Base-by-base conservation (phyloP, 64 coral and sea anemone genomes). In the Pachyseris speciosa region DNA sequence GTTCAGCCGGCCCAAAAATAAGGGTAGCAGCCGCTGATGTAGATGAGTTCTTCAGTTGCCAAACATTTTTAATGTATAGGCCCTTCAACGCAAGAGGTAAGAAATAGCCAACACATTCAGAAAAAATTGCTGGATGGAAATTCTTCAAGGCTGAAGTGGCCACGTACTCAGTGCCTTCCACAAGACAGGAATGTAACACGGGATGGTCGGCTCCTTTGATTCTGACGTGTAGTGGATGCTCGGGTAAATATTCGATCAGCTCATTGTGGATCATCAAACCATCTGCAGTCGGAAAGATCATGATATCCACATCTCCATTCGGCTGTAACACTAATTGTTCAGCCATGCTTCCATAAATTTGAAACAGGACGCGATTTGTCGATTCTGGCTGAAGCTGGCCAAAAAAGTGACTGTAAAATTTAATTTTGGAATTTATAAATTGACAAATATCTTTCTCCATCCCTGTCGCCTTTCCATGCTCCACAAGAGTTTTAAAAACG, bases 151-250 rank as follows among this genome's bases (percentile, higher is more conserved):
- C 77, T 27, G 76, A 72, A 12, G 76, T 72, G 10, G 75, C 64
- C 27, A 91, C 78, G 67, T 91, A 91, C 11, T 10, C 44, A 22
- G 89, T 91, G 37, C 53, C 67, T 84, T 84, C 24, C 40, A 73
- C 69, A 4, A 84, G 47, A 19, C 89, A 91, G 44, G 68, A 48
- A 41, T 91, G 39, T 9, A 91, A 57, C 9, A 72, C 65, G 17
- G 66, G 51, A 65, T 91, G 76, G 15, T 44, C 28, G 19, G 19
- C 22, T 20, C 88, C 88, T 29, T 42, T 6, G 47, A 91, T 91
- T 34, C 66, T 25, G 15, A 91, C 75, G 44, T 70, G 59, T 0
- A 76, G 61, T 39, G 88, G 88, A 20, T 25, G 53, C 30, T 36
- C 76, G 24, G 29, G 19, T 8, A 83, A 81, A 24, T 70, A 34